These are phyloP conservation scores for Cheilosia vernalis DNA, from an alignment of 2,888 invertebrate species.

Conservation along the genomic window DNA sequence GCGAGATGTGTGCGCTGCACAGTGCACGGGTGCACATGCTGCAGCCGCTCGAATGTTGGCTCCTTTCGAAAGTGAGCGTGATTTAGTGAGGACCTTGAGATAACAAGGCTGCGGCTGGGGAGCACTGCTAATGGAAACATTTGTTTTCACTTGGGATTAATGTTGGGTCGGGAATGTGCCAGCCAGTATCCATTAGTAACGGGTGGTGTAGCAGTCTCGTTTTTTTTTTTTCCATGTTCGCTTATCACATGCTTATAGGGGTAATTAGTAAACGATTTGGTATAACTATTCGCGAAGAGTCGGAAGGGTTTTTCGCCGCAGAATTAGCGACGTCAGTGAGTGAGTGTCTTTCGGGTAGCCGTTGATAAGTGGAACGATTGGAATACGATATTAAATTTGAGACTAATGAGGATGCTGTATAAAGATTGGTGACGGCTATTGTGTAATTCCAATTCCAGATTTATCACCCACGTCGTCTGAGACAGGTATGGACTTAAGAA, in stretches of 20 bases:
- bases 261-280: conserved; percentile 12
- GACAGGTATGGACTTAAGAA: too few species aligned
- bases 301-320: neutral
- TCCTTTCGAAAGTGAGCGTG: conserved; percentile 72
- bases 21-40: conserved; percentile 22
- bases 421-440: too few species aligned
- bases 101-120: conserved; percentile 34
- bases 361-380: too few species aligned
- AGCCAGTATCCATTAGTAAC: conserved; percentile 25
- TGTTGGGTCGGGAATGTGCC: neutral
- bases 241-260: neutral
- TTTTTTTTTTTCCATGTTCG: neutral
- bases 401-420: too few species aligned
- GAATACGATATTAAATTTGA: too few species aligned
- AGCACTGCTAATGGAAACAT: conserved; percentile 66
- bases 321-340: neutral
- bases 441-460: too few species aligned
- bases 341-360: neutral
- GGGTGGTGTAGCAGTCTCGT: neutral
- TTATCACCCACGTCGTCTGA: too few species aligned
- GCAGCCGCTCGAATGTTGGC: conserved; percentile 34
- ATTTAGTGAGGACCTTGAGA: conserved; percentile 68
- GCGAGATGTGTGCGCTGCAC: conserved; percentile 27
- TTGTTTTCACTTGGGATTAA: conserved; percentile 54
- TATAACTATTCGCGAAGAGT: neutral